phyloP scores from a whole-genome alignment of 2,888 invertebrate genomes.

The Rhyacophila evoluta region DNA sequence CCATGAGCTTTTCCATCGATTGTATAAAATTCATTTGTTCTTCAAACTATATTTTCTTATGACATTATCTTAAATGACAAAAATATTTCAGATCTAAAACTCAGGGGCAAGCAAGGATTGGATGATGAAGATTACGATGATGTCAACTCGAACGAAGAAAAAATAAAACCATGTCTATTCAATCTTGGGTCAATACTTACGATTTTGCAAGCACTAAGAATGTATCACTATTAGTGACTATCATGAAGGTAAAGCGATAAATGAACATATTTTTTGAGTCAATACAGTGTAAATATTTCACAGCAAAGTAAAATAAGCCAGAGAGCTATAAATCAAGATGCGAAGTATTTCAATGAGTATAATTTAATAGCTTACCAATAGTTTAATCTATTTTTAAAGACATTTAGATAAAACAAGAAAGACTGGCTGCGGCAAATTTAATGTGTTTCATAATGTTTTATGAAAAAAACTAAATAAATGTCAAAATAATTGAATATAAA shows the following conservation, averaged over 20 bases:
- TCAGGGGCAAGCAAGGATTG: constrained; percentile 32
- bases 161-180: background rate
- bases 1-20: too few relatives aligned
- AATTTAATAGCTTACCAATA: background rate
- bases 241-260: background rate
- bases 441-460: constrained; percentile 7
- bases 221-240: background rate
- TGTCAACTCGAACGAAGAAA: background rate
- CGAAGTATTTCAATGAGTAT: background rate
- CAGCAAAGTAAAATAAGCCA: background rate
- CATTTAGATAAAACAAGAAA: background rate
- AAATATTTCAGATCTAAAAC: constrained; percentile 49
- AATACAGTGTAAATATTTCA: background rate
- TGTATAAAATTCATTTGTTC: too few relatives aligned
- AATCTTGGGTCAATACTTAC: background rate
- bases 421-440: constrained; percentile 16
- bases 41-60: too few relatives aligned
- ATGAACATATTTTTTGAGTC: background rate
- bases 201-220: background rate
- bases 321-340: background rate
- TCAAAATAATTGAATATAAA: too few relatives aligned
- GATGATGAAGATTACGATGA: constrained; percentile 38
- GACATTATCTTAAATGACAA: too few relatives aligned
- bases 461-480: too few relatives aligned
- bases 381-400: background rate